These are phyloP conservation scores for Priocnemis perturbator DNA, from an alignment of 2,888 invertebrate species.

Conservation along the genomic window DNA sequence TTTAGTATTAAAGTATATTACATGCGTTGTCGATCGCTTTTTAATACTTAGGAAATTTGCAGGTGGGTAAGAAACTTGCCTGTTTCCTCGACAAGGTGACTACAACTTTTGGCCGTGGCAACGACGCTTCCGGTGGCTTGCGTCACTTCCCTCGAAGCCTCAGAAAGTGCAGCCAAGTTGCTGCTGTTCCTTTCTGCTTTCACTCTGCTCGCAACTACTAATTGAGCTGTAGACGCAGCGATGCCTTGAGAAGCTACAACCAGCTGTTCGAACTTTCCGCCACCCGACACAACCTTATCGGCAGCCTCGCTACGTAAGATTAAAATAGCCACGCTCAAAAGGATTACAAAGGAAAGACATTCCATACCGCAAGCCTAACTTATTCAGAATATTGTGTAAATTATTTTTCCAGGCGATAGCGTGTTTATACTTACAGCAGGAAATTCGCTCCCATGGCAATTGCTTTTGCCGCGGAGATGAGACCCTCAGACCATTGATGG, in stretches of 20 bases:
- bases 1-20: neutral
- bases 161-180: conserved; percentile 87
- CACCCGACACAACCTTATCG: conserved; percentile 90
- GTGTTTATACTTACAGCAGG: conserved; percentile 83
- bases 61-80: conserved; percentile 76
- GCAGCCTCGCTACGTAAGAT: conserved; percentile 85
- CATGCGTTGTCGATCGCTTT: neutral
- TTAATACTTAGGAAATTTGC: too few species aligned
- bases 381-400: too few species aligned
- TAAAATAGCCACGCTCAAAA: conserved; percentile 4
- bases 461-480: conserved; percentile 98
- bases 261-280: conserved; percentile 93
- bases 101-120: conserved; percentile 93
- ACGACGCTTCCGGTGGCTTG: conserved; percentile 94
- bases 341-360: neutral
- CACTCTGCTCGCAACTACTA: conserved; percentile 97
- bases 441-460: conserved; percentile 97
- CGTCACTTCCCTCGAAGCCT: conserved; percentile 92
- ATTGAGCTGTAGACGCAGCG: conserved; percentile 96
- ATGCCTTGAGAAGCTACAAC: conserved; percentile 98
- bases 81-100: conserved; percentile 89
- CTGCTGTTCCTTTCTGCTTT: conserved; percentile 91
- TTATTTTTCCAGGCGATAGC: too few species aligned
- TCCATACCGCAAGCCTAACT: too few species aligned
- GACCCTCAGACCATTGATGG: conserved; percentile 99